phyloP scores from a whole-genome alignment of 1,140 invertebrate genomes.

The Steinernema khuongi region DNA sequence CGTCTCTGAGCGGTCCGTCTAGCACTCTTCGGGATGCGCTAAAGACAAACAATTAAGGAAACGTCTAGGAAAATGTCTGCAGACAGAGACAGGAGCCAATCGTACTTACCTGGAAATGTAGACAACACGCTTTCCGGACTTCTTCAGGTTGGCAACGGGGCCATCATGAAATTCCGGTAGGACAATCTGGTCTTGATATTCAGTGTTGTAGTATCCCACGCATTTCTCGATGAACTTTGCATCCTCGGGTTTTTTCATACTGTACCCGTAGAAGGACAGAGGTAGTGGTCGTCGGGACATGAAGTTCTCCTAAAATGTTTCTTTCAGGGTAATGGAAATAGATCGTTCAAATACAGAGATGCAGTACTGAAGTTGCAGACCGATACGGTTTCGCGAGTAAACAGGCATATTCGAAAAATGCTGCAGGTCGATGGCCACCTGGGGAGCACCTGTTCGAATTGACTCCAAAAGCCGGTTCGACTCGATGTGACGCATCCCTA shows the following conservation, averaged over 20 bases:
- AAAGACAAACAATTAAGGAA: too few species aligned
- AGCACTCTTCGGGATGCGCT: constrained; percentile 10
- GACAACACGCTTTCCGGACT: too few species aligned
- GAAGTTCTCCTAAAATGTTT: too few species aligned
- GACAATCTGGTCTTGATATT: constrained; percentile 13
- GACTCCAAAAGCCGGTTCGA: neutral
- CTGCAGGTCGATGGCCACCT: constrained; percentile 14
- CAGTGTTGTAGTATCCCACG: constrained; percentile 18
- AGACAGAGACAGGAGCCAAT: too few species aligned
- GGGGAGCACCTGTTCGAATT: neutral
- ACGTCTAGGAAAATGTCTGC: too few species aligned
- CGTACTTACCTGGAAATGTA: too few species aligned
- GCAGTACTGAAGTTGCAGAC: constrained; percentile 16
- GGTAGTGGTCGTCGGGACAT: neutral
- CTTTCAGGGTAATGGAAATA: too few species aligned
- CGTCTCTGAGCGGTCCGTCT: constrained; percentile 5
- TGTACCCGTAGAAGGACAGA: neutral
- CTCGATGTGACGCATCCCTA: too few species aligned
- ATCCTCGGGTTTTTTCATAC: neutral
- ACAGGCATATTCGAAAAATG: neutral
- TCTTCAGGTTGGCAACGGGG: neutral
- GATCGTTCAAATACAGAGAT: too few species aligned
- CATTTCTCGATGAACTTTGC: neutral
- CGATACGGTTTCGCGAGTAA: neutral
- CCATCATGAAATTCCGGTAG: constrained; percentile 8